phyloP scores from a whole-genome alignment of 2,113 vertebrate genomes.

The Lynx canadensis region DNA sequence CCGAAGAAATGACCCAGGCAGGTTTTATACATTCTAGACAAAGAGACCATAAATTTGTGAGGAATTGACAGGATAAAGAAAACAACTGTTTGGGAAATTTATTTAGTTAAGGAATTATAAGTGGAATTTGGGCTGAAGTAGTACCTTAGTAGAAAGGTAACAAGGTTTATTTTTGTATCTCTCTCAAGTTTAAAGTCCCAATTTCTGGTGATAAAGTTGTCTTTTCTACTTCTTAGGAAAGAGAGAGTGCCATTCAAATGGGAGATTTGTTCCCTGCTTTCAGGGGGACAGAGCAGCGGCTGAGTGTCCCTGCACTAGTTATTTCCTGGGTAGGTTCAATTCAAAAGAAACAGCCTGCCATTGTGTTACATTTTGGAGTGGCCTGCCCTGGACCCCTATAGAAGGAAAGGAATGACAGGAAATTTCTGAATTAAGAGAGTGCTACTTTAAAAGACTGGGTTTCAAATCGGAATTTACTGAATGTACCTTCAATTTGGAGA shows the following conservation, averaged over 20 bases:
- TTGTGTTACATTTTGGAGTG: not conserved
- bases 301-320: not conserved
- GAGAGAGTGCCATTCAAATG: not conserved
- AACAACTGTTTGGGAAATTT: not conserved
- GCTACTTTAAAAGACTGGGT: not conserved
- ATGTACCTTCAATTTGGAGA: not conserved
- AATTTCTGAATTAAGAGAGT: not conserved
- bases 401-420: not conserved
- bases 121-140: not conserved
- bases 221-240: not conserved
- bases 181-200: not conserved
- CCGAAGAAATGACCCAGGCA: not conserved
- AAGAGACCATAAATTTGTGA: not conserved
- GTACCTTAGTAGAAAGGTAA: not conserved
- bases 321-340: not conserved
- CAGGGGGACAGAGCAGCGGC: not conserved
- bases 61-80: not conserved
- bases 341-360: not conserved
- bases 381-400: not conserved
- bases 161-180: not conserved
- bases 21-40: not conserved
- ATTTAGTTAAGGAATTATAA: not conserved
- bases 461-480: slow-evolving; percentile 12
- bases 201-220: not conserved
- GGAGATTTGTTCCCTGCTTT: not conserved